Base-by-base conservation (phyloP, 2,888 invertebrate species). In the Reticulitermes lucifugus region DNA sequence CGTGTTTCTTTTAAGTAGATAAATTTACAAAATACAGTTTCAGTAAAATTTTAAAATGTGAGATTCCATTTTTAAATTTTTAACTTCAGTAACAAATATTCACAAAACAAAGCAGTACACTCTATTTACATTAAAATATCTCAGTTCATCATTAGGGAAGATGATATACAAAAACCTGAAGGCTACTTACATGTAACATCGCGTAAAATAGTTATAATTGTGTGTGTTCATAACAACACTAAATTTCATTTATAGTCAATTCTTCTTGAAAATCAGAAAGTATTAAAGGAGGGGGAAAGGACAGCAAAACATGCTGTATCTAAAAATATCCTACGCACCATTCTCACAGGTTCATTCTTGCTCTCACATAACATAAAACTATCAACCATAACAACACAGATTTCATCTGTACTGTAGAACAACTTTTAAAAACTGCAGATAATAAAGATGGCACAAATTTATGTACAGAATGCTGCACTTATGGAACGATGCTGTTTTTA, bases 41-140 rank as follows among this genome's bases (percentile, higher is more conserved):
- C 43, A 35, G 46, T 83, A 35, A 60, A 84, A 75, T 77, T 79
- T 84, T 80, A 71, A 84, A 84, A 79, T 80, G 71, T 79, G 55
- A 84, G 80, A 79, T 73, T 84, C 71, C 43, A 80, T 80, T 55
- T 79, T 80, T 60, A 81, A 41, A 65, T 81, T 81, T 81, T 81
- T 29, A 65, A 81, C 65, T 81, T 65, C 25, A 70, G 70, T 81
- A 84, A 84, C 84, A 81, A 84, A 59, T 73, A 84, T 84, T 84
- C 84, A 81, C 80, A 84, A 79, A 80, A 84, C 65, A 82, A 51
- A 79, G 70, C 71, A 73, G 65, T 41, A 71, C 81, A 85, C 75
- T 75, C 73, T 85, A 85, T 85, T 55, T 85, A 85, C 85, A 85
- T 59, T 85, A 73, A 85, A 85, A 84, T 70, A 75, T 77, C 41